Evolutionary conservation across 2,888 invertebrate genomes (phyloP), one percentile per base, ranked within the genome.

Genomic region (Melanostoma scalare): DNA sequence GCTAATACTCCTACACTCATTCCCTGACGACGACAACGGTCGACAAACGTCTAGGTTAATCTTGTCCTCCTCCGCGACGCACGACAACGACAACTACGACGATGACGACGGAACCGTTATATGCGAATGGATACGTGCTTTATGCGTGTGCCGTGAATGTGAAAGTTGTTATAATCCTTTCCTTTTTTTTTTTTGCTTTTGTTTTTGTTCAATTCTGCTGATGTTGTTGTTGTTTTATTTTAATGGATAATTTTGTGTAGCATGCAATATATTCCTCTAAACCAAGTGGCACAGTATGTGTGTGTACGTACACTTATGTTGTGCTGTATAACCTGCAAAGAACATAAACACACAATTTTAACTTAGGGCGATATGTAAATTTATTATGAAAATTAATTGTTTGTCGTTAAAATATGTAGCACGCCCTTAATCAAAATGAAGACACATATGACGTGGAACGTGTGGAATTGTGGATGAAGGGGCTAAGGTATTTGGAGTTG

Each of bases 321-420:
- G 38, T 63, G 63, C 50, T 63, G 63, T 77, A 58, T 78, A 68
- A 77, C 73, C 78, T 78, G 69, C 20, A 71, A 80, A 8, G 55
- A 76, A 60, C 48, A 69, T 48, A 76, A 61, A 71, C 69, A 53
- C 10, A 56, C 33, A 44, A 56, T 30, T 35, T 72, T 65, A 53
- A 65, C 56, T 60, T 53, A 44, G 65, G 75, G 50, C 68, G 48
- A 44, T 58, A 77, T 82, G 81, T 73, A 77, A 82, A 77, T 77
- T 82, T 82, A 71, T 80, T 75, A 71, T 71, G 68, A 82, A 82
- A 82, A 82, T 82, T 78, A 82, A 82, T 82, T 82, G 82, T 78
- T 78, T 82, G 77, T 73, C 81, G 81, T 82, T 82, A 77, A 80
- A 82, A 77, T 82, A 68, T 77, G 81, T 77, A 82, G 81, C 81